Base-by-base conservation (phyloP, 2,797 vertebrate species). In the Petrocephalus sullivani region DNA sequence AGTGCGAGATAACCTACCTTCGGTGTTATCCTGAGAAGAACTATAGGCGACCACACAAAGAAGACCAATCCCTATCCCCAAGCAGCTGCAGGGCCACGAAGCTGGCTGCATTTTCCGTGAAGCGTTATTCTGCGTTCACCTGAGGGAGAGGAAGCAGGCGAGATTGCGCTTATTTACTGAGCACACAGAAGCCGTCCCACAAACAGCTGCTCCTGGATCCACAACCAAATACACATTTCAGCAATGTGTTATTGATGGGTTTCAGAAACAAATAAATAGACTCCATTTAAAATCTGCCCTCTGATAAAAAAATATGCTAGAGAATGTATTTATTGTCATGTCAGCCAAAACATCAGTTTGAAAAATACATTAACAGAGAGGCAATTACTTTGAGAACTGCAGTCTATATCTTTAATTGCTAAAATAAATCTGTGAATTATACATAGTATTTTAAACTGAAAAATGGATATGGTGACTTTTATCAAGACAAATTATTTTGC, bases 41-140 rank as follows among this genome's bases (percentile, higher is more conserved):
- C 94, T 94, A 86, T 90, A 90, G 88, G 93, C 92, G 19, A 94
- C 90, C 88, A 96, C 91, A 91, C 95, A 92, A 81, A 96, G 93
- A 33, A 95, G 90, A 85, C 93, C 92, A 6, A 92, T 91, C 92
- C 92, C 91, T 28, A 94, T 94, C 91, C 93, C 89, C 87, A 92
- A 90, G 93, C 94, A 92, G 94, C 92, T 94, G 92, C 93, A 93
- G 91, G 89, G 89, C 93, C 92, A 89, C 89, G 90, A 93, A 91
- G 28, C 49, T 92, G 90, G 90, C 86, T 87, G 90, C 95, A 96
- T 96, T 93, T 96, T 96, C 93, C 93, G 64, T 91, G 94, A 87
- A 89, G 90, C 90, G 91, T 95, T 94, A 93, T 91, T 92, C 89
- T 90, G 92, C 91, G 92, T 90, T 95, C 93, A 93, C 93, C 96